Evolutionary conservation across 1,140 invertebrate species (phyloP).

Genomic region (Apis mellifera): DNA sequence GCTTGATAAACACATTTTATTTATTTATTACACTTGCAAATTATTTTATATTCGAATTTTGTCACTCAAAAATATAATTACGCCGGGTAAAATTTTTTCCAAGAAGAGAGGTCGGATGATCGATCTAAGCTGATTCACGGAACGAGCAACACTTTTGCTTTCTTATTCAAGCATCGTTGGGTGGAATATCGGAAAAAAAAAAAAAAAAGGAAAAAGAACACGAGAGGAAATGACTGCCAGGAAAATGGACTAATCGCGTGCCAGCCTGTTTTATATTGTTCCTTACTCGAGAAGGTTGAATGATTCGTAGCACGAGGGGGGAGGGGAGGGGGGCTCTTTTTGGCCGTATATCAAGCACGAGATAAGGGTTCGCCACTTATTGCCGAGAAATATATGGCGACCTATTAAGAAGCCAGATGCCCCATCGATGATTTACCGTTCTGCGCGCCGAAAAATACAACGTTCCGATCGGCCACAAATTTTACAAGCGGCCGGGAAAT

Average conservation of each 20-base stretch:
- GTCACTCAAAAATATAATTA: too few species aligned
- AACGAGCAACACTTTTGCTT: neutral
- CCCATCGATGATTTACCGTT: constrained; percentile 32
- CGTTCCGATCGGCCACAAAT: neutral
- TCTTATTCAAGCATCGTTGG: neutral
- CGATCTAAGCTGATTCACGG: neutral
- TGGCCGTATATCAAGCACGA: constrained; percentile 39
- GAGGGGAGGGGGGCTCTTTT: neutral
- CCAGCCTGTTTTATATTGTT: constrained; percentile 33
- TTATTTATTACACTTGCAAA: too few species aligned
- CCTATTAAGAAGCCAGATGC: constrained; percentile 45
- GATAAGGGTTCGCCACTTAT: constrained; percentile 56
- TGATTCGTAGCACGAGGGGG: neutral
- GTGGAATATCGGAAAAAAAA: neutral
- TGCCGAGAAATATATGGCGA: constrained; percentile 48
- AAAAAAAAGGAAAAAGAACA: too few species aligned
- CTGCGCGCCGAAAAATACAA: constrained; percentile 22
- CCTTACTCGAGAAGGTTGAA: constrained; percentile 19
- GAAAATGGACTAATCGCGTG: constrained; percentile 41
- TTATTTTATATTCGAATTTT: too few species aligned
- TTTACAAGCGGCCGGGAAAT: neutral
- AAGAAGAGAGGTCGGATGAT: neutral
- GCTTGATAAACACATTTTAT: too few species aligned
- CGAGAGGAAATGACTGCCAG: neutral
- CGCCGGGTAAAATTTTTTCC: neutral